Base-by-base conservation (phyloP, 2,113 vertebrate species). In the Seriola quinqueradiata region DNA sequence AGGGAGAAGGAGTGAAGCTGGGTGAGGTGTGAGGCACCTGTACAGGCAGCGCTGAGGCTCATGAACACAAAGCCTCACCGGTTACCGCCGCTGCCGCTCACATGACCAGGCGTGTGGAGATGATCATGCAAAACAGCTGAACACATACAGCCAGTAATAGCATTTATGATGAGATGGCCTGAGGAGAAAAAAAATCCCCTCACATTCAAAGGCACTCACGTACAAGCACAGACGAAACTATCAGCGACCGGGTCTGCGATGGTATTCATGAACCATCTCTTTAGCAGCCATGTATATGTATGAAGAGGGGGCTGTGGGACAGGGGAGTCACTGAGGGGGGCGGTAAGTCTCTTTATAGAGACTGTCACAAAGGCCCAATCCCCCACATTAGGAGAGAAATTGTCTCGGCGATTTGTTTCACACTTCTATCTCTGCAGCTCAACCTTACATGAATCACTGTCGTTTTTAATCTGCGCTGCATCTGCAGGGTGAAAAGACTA, bases 231-330 rank as follows among this genome's bases (percentile, higher is more conserved):
- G 81, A 87, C 65, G 79, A 75, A 64, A 57, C 82, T 59, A 77
- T 89, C 42, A 58, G 21, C 64, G 83, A 64, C n/a, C 1, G 13
- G 44, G 50, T 42, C 69, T 81, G 74, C 82, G 90, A 91, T 82
- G 23, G 60, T 88, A 93, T 91, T 92, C 91, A 92, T 90, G 85
- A 89, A 89, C 19, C 74, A 13, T 40, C 80, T 88, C 73, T 83
- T 90, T 86, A 81, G 80, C 54, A 57, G 70, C 84, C 81, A 92
- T 91, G 89, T 90, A 83, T 92, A 93, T 93, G 86, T 86, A 94
- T 89, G 85, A 91, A 85, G 90, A 74, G 70, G 54, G 52, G 70
- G 74, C 82, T 58, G 72, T 23, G 72, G 84, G 84, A 81, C 75
- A 70, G 42, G 7, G 60, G 66, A 77, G 70, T 71, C 67, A 77